These are phyloP conservation scores for Drosophila bipectinata DNA, from an alignment of 1,140 invertebrate species.

Conservation along the genomic window DNA sequence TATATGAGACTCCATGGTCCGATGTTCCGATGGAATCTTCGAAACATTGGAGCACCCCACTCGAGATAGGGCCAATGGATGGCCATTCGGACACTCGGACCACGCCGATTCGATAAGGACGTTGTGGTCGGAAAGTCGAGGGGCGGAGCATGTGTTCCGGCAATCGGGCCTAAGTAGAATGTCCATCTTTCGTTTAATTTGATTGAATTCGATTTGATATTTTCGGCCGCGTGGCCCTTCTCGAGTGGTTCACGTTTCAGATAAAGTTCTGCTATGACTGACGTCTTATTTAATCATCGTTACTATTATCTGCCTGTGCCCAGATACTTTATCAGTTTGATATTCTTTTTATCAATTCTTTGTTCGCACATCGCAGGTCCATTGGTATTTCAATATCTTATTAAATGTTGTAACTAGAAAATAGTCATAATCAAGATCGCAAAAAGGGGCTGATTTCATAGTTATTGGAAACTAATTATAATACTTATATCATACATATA, in stretches of 20 bases:
- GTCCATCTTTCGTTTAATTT: slow-evolving; percentile 38
- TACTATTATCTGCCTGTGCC: slow-evolving; percentile 2
- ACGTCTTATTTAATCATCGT: slow-evolving; percentile 10
- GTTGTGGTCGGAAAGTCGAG: slow-evolving; percentile 4
- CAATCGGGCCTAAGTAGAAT: slow-evolving; percentile 20
- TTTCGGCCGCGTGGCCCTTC: slow-evolving; percentile 29
- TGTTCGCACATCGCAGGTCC: not conserved
- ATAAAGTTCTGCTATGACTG: slow-evolving; percentile 6
- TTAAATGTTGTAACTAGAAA: slow-evolving; percentile 2
- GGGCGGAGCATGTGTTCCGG: slow-evolving; percentile 37
- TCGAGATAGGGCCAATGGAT: slow-evolving; percentile 58
- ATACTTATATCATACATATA: no score
- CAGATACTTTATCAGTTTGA: slow-evolving; percentile 7
- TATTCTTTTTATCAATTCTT: not conserved
- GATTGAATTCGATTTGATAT: slow-evolving; percentile 29
- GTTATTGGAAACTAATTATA: not conserved
- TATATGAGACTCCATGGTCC: slow-evolving; percentile 36
- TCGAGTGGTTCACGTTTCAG: slow-evolving; percentile 20
- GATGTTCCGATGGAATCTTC: slow-evolving; percentile 40
- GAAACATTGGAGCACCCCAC: slow-evolving; percentile 50
- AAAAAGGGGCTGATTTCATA: not conserved
- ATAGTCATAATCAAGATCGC: no score
- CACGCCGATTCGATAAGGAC: slow-evolving; percentile 26
- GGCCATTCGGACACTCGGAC: slow-evolving; percentile 29
- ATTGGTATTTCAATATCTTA: not conserved